A percentile compares a stretch with the other conserved stretches of the same genome.
Conservation (phyloP, 2,888 invertebrate species). For the Lamproptera curius region DNA sequence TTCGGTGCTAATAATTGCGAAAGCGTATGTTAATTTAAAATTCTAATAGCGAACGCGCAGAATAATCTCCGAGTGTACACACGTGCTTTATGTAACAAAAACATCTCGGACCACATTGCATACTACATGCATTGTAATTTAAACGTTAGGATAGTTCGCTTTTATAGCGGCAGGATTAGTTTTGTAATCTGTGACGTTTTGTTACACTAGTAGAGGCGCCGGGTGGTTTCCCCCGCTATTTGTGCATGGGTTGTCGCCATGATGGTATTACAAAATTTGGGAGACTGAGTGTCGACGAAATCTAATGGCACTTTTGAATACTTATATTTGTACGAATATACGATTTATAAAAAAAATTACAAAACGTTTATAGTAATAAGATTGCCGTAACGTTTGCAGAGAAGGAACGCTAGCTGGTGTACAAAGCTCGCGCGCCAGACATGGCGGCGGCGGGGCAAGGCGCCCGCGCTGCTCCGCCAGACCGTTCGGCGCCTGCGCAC, state of each 20-base stretch:
- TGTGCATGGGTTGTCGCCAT: slow-evolving; percentile 37
- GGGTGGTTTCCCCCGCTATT: slow-evolving; percentile 36
- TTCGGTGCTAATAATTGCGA: slow-evolving; percentile 8
- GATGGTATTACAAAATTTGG: slow-evolving; percentile 27
- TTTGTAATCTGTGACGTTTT: slow-evolving; percentile 15
- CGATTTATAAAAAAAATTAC: neutral
- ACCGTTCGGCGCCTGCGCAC: slow-evolving; percentile 73
- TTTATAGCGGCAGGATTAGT: slow-evolving; percentile 11
- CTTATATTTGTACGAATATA: too few species aligned
- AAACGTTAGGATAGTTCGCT: slow-evolving; percentile 7
- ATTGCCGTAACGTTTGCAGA: neutral
- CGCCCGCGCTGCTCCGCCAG: slow-evolving; percentile 51
- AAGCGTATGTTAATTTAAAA: slow-evolving; percentile 10
- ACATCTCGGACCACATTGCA: neutral
- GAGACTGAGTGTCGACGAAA: neutral
- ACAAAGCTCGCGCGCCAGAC: slow-evolving; percentile 38
- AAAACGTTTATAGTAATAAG: neutral
- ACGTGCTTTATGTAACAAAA: slow-evolving; percentile 6
- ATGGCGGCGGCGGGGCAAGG: slow-evolving; percentile 48
- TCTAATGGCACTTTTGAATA: too few species aligned
- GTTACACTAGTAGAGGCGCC: slow-evolving; percentile 6
- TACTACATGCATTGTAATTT: neutral
- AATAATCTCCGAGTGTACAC: neutral
- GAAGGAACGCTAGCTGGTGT: slow-evolving; percentile 11
- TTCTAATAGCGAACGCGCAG: slow-evolving; percentile 1